Evolutionary conservation across 2,113 vertebrate species (phyloP).

Genomic region (Pygathrix nemaeus): DNA sequence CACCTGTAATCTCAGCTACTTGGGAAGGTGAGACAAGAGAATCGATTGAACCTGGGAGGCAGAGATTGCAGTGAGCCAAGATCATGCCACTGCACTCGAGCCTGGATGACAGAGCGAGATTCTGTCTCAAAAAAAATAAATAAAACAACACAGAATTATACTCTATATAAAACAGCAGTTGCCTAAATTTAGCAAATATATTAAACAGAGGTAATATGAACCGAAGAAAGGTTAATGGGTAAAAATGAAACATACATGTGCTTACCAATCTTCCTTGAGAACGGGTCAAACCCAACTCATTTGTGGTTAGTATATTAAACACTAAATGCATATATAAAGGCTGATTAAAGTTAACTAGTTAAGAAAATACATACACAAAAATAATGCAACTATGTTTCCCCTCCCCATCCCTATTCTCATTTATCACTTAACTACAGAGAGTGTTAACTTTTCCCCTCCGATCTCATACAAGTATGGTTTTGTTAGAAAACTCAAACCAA

Average conservation of each 20-base stretch:
- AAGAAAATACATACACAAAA: not conserved
- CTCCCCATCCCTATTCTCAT: not conserved
- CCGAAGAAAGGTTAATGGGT: not conserved
- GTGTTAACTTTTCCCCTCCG: not conserved
- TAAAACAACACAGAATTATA: not conserved
- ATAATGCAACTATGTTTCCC: not conserved
- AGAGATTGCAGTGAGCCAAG: too few relatives aligned
- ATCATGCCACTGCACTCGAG: too few relatives aligned
- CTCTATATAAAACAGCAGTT: not conserved
- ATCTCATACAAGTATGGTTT: not conserved
- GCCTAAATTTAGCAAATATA: slow-evolving; percentile 29
- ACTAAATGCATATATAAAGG: not conserved
- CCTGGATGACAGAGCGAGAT: too few relatives aligned
- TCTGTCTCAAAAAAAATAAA: too few relatives aligned
- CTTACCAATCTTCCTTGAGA: slow-evolving; percentile 41
- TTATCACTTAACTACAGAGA: not conserved
- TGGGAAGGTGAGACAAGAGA: too few relatives aligned
- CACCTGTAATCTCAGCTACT: too few relatives aligned
- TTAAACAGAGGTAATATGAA: not conserved
- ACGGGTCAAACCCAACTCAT: not conserved
- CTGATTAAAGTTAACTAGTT: not conserved
- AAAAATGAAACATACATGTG: not conserved
- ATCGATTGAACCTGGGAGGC: too few relatives aligned
- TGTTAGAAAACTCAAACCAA: slow-evolving; percentile 8
- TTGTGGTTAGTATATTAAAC: slow-evolving; percentile 42